Evolutionary conservation across 2,113 vertebrate genomes (phyloP).

Genomic region (Xerus inauris): DNA sequence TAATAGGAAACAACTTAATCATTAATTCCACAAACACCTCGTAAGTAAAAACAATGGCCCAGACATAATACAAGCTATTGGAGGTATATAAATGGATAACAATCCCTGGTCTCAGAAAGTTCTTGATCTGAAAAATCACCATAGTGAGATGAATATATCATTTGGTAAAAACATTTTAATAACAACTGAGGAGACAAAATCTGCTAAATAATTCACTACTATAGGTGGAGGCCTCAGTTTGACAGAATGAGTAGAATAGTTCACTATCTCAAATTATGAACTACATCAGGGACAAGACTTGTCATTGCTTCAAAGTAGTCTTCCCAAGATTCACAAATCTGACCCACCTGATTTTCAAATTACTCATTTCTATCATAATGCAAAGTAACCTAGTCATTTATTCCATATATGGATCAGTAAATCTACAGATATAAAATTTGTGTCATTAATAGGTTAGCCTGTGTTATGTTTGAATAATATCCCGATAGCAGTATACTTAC

Average conservation of each 20-base stretch:
- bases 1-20: not conserved
- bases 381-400: not conserved
- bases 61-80: not conserved
- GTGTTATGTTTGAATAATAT: not conserved
- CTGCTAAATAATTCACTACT: conserved; percentile 4
- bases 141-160: not conserved
- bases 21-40: not conserved
- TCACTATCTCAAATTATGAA: not conserved
- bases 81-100: not conserved
- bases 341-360: not conserved
- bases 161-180: not conserved
- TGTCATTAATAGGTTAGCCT: not conserved
- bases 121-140: not conserved
- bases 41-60: not conserved
- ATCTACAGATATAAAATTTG: not conserved
- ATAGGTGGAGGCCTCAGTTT: not conserved
- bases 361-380: not conserved
- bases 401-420: not conserved
- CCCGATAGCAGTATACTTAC: not conserved
- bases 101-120: not conserved
- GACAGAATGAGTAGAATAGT: not conserved
- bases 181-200: conserved; percentile 28
- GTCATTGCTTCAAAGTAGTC: not conserved
- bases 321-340: conserved; percentile 1
- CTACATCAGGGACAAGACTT: too few species aligned